Base-by-base conservation (phyloP, 2,797 vertebrate species). In the Molossus molossus region DNA sequence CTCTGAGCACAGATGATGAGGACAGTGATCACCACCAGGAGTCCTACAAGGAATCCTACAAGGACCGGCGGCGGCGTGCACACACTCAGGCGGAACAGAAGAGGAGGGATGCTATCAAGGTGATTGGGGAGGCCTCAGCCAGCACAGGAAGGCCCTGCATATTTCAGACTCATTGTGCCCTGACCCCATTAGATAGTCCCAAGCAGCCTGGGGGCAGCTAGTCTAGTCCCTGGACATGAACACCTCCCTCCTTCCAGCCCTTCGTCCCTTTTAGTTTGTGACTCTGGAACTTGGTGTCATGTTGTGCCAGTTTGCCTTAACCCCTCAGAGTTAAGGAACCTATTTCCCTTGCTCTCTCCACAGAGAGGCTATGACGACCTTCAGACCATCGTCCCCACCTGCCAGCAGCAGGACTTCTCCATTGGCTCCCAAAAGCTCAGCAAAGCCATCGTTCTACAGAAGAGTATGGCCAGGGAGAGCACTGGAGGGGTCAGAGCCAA, bases 301-400 rank as follows among this genome's bases (percentile, higher is more conserved):
- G 27, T 75, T 67, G 76, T 79, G 81, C 29, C 9, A 11, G 1
- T 76, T 64, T 75, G 15, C 45, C 75, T 58, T 86, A 79, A 20
- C 18, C 48, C n/a, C 37, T 91, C 33, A 60, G 81, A 80, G 8
- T 48, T 82, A 85, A 96, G 72, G 55, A 88, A 2, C 0, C 2
- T 3, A 1, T 93, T 6, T 40, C 80, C 17, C 33, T 17, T 86
- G 20, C 65, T 98, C 1, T 98, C 72, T 97, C 88, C 94, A 75
- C 97, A 99, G 99, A 99, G 99, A 99, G 99, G 99, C 85, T 99
- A 99, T 17, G 99, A 99, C 33, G 99, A 99, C 97, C 98, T 99
- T 92, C 99, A 99, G 98, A 98, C 99, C 58, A 99, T 99, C 0
- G 99, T 99, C 9, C 99, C 99, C 40, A 99, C 99, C 27, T 99